Evolutionary conservation across 2,888 invertebrate genomes (phyloP).

Genomic region (Tortrix viridana): DNA sequence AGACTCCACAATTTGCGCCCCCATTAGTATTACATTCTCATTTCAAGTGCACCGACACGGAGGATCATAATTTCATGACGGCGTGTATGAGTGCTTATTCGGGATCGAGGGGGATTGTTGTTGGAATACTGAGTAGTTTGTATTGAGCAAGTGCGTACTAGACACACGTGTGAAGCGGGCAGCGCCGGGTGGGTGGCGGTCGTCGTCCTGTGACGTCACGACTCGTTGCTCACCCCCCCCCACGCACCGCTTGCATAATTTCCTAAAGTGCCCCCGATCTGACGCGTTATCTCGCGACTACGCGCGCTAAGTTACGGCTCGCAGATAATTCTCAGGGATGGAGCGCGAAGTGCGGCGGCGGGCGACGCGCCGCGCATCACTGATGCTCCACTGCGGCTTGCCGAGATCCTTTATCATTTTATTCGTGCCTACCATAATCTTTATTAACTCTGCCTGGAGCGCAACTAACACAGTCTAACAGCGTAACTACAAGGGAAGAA

Average conservation of each 20-base stretch:
- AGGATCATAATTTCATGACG: constrained; percentile 36
- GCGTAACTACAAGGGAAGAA: constrained; percentile 9
- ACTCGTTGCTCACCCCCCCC: neutral
- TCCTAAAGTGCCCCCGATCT: constrained; percentile 16
- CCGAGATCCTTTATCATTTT: neutral
- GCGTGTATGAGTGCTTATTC: constrained; percentile 14
- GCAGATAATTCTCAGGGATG: constrained; percentile 15
- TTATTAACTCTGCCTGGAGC: neutral
- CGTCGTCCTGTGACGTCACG: neutral
- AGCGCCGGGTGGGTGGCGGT: neutral
- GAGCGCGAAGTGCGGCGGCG: constrained; percentile 32
- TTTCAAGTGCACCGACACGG: constrained; percentile 32
- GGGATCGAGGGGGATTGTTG: neutral
- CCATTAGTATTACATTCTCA: constrained; percentile 40
- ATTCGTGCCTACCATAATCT: neutral
- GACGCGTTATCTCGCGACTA: constrained; percentile 19
- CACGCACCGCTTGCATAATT: constrained; percentile 20
- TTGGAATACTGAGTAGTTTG: constrained; percentile 15
- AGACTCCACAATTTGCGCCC: constrained; percentile 35
- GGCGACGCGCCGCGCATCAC: constrained; percentile 15
- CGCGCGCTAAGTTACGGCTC: constrained; percentile 15
- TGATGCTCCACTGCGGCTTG: neutral
- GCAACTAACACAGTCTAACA: neutral
- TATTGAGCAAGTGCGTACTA: neutral
- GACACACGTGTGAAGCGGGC: neutral